Percentiles rank a stretch among this genome's conserved stretches.
phyloP scores from a whole-genome alignment of 2,113 vertebrate species.

The Lycaon pictus region DNA sequence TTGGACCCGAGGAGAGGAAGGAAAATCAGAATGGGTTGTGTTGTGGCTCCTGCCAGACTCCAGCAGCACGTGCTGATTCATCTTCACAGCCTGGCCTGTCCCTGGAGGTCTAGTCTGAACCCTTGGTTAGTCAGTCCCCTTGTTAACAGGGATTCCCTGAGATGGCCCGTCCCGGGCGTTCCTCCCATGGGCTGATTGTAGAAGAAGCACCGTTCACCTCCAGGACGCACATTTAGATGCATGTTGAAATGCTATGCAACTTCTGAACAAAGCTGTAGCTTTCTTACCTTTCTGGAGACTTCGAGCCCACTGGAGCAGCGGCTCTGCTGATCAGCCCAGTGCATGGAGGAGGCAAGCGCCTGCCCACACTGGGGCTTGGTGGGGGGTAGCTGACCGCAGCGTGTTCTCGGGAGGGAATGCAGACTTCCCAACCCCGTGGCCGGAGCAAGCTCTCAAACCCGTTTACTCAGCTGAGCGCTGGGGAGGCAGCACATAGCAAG shows the following conservation, averaged over 20 bases:
- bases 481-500: accelerated
- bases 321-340: accelerated
- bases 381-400: neutral
- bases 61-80: neutral
- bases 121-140: accelerated
- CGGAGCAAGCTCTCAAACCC: neutral
- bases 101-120: neutral
- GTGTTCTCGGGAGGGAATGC: accelerated
- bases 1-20: neutral
- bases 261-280: neutral
- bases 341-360: accelerated
- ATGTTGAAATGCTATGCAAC: no score
- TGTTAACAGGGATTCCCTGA: neutral
- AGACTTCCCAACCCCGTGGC: no score
- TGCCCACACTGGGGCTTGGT: neutral
- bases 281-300: neutral
- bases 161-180: accelerated
- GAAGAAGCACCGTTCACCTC: neutral
- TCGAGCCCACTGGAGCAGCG: neutral
- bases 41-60: no score
- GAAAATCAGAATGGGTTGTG: neutral
- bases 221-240: neutral
- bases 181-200: neutral
- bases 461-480: neutral
- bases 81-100: neutral